Evolutionary conservation across 2,888 invertebrate genomes (phyloP), one percentile per base, ranked within the genome.

Genomic region (Limnephilus marmoratus): DNA sequence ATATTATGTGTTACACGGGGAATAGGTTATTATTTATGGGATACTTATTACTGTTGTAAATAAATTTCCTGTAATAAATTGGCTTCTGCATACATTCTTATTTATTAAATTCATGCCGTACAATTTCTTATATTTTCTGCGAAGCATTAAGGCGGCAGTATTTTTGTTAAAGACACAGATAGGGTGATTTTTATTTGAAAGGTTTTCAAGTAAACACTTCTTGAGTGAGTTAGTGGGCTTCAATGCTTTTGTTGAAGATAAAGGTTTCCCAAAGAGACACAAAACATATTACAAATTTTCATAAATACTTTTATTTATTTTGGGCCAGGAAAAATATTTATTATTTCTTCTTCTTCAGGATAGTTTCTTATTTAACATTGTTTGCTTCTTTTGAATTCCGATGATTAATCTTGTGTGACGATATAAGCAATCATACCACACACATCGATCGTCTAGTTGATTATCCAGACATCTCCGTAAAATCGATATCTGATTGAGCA

Each of bases 41-140:
- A 18, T 68, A 68, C 68, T 83, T 83, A 83, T 83, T 83, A 24
- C 83, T 37, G 83, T 83, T 41, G 83, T 83, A 83, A 83, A 82
- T 82, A 68, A 68, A 68, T 68, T 24, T 68, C 68, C n/a, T 68
- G 68, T 68, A 68, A 68, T 68, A 68, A 68, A 68, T 68, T 68
- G 68, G 24, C 68, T 68, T 68, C 68, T n/a, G 41, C 41, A 37
- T 24, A 83, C 83, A 41, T 83, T 83, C 11, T 83, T 37, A n/a
- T 83, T 83, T 83, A 37, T 41, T 24, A 83, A 83, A 83, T 83
- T 41, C 7, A 7, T 34, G 37, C 37, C 83, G 18, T 3, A 83
- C 0, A 37, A 37, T 34, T 9, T 68, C 83, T 83, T 37, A 24
- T 82, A 82, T 29, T 83, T 37, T 34, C 24, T 24, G 4, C 34